Evolutionary conservation across 2,797 vertebrate species (phyloP), one percentile per base, ranked within the genome.

Genomic region (Tenualosa thibaudeaui): DNA sequence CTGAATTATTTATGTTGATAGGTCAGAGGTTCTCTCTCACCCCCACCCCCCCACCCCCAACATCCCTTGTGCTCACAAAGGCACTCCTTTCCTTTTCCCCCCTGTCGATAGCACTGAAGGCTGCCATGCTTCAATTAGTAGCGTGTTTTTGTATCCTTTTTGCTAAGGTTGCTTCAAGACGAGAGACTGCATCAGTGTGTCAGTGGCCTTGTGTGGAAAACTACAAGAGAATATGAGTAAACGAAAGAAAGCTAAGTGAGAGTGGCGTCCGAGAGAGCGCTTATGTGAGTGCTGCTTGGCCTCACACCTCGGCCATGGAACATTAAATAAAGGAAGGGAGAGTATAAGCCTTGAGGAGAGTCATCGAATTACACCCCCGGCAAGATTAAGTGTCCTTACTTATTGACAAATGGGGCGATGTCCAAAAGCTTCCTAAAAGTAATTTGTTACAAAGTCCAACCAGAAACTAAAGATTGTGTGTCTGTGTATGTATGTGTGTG

Each of bases 1-100:
- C 81, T 97, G 93, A 96, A 97, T 96, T 95, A 96, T 96, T 96
- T 94, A 96, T 96, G 91, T 93, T 91, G 87, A 94, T 78, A 78
- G 71, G 71, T 46, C 71, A 78, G 71, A 78, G 71, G 71, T 40
- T 78, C 83, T 82, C 53, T 86, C 83, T 75, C 26, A 53, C 83
- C 37, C 37, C 5, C 37, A 6, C 15, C 71, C 31, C 37, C 31
- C 68, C 19, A 37, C 5, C 13, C 5, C 50, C 50, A 9, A 5
- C 10, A 9, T 2, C 50, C 50, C 83, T 58, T 31, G n/a, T 13
- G 13, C 22, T 53, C 68, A 75, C 68, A 37, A 17, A 71, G 24
- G 17, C 31, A 71, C 65, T 26, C 26, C 65, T 71, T 37, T 40
- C 19, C 71, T 49, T 49, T 78, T 3, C 71, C 1, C 40, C 40